Conservation (phyloP, 2,888 invertebrate species). For the Lycia hirtaria region DNA sequence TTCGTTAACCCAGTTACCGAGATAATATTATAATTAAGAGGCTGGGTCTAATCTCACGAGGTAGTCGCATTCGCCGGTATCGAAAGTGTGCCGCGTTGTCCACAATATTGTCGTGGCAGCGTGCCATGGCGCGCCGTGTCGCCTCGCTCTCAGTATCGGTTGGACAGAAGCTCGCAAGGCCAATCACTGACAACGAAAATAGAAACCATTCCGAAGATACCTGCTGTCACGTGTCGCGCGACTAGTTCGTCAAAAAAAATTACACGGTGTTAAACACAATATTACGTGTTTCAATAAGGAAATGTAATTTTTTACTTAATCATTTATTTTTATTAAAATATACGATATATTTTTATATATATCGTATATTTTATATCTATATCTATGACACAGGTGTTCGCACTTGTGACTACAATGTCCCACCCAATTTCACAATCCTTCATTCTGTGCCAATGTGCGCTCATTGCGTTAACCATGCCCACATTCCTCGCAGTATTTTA, state of each 20-base stretch:
- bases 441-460: slow-evolving; percentile 18
- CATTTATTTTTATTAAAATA: background rate
- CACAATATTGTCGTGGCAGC: slow-evolving; percentile 76
- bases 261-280: background rate
- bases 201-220: slow-evolving; percentile 47
- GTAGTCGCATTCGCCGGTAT: slow-evolving; percentile 48
- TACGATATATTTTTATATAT: too few relatives aligned
- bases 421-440: slow-evolving; percentile 21
- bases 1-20: slow-evolving; percentile 83
- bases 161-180: slow-evolving; percentile 73
- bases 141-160: slow-evolving; percentile 53
- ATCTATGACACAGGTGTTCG: background rate
- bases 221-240: slow-evolving; percentile 28
- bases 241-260: background rate
- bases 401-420: slow-evolving; percentile 5
- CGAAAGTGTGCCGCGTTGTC: slow-evolving; percentile 72
- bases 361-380: background rate
- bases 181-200: slow-evolving; percentile 74
- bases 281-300: too few relatives aligned
- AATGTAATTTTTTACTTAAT: background rate
- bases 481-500: slow-evolving; percentile 29
- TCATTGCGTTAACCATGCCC: slow-evolving; percentile 12
- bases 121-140: slow-evolving; percentile 60
- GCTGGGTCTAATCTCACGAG: slow-evolving; percentile 58
- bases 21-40: slow-evolving; percentile 74